These are phyloP conservation scores for Onychorhynchus coronatus DNA, from an alignment of 2,113 vertebrate species.

Conservation along the genomic window DNA sequence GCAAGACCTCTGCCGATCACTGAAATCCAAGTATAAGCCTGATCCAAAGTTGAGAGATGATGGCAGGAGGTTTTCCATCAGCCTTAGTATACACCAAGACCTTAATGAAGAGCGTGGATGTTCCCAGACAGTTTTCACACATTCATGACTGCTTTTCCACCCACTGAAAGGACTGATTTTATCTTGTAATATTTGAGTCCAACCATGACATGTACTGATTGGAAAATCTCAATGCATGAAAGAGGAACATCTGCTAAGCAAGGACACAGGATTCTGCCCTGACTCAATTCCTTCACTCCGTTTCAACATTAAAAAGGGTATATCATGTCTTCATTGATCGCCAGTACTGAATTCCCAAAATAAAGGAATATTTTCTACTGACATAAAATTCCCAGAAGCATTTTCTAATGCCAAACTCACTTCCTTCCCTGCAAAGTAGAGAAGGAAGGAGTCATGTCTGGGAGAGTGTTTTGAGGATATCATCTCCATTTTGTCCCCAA, in stretches of 20 bases:
- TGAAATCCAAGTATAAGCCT: neutral
- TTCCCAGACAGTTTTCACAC: slow-evolving; percentile 63
- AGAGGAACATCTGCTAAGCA: slow-evolving; percentile 18
- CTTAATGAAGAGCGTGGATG: slow-evolving; percentile 45
- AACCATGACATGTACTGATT: slow-evolving; percentile 26
- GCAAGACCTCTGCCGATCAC: neutral
- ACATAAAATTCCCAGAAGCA: neutral
- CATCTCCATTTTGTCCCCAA: slow-evolving; percentile 4
- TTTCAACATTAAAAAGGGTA: neutral
- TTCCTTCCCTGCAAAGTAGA: neutral
- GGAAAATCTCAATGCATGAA: slow-evolving; percentile 15
- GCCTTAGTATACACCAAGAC: neutral
- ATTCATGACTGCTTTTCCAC: slow-evolving; percentile 50
- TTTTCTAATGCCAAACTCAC: neutral
- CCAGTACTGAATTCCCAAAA: neutral
- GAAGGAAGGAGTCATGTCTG: neutral
- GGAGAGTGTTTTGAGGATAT: neutral
- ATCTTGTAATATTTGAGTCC: slow-evolving; percentile 36
- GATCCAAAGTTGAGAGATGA: neutral
- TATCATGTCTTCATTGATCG: neutral
- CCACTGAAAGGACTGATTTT: slow-evolving; percentile 51
- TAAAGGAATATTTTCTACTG: neutral
- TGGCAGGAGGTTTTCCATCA: slow-evolving; percentile 5
- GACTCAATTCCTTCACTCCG: neutral
- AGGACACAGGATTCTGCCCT: neutral